Percentiles rank a stretch among this genome's conserved stretches.
phyloP scores from a whole-genome alignment of 2,113 vertebrate genomes.

The Ameiurus melas region DNA sequence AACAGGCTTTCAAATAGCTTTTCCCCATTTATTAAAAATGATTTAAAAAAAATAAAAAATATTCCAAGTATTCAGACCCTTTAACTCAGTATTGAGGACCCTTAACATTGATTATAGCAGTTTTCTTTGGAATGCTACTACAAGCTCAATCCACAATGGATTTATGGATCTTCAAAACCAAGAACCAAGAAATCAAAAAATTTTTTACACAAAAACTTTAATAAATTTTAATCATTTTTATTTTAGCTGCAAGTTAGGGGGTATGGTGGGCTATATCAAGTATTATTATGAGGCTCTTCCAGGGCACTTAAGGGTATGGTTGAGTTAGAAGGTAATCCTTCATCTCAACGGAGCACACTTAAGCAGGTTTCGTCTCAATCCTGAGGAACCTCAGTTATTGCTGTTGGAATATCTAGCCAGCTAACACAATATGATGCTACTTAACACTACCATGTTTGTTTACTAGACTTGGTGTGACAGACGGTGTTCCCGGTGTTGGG shows the following conservation, averaged over 20 bases:
- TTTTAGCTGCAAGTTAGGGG: too few relatives aligned
- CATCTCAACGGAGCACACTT: not conserved
- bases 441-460: too few relatives aligned
- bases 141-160: not conserved
- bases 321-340: not conserved
- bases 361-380: not conserved
- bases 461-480: too few relatives aligned
- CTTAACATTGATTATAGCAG: not conserved
- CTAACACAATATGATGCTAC: not conserved
- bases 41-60: not conserved
- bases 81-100: not conserved
- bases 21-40: not conserved
- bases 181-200: too few relatives aligned
- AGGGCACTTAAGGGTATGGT: not conserved
- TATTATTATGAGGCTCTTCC: not conserved
- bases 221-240: too few relatives aligned
- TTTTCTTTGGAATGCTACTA: not conserved
- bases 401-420: not conserved
- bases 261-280: too few relatives aligned
- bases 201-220: too few relatives aligned
- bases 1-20: not conserved
- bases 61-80: not conserved
- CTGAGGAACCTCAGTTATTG: not conserved
- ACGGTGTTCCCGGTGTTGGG: too few relatives aligned
- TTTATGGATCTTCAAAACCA: conserved; percentile 1